These are phyloP conservation scores for Malurus melanocephalus DNA, from an alignment of 2,113 vertebrate genomes.

Conservation along the genomic window DNA sequence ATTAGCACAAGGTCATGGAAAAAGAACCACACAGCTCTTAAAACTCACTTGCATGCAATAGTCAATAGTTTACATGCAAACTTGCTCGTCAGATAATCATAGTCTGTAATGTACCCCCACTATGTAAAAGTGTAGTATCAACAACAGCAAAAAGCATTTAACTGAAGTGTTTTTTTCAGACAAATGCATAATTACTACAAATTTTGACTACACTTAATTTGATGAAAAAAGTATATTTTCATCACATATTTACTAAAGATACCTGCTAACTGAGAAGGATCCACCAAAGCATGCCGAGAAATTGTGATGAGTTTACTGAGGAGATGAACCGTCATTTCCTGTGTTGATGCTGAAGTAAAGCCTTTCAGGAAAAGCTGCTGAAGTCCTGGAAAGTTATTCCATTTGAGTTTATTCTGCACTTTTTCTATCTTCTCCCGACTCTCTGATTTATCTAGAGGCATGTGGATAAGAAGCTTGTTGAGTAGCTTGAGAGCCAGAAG, in stretches of 20 bases:
- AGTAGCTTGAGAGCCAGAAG: conserved; percentile 92
- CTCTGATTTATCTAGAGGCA: conserved; percentile 91
- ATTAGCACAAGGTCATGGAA: neutral
- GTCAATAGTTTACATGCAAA: neutral
- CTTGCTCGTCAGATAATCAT: neutral
- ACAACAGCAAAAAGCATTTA: neutral
- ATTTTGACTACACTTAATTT: neutral
- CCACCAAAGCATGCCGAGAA: conserved; percentile 87
- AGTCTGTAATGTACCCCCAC: neutral
- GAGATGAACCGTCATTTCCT: conserved; percentile 96
- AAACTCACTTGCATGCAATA: neutral
- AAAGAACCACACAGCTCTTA: neutral
- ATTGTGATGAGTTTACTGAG: conserved; percentile 94
- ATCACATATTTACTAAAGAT: neutral
- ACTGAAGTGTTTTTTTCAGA: neutral
- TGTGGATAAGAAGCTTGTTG: conserved; percentile 91
- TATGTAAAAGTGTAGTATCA: rapidly evolving
- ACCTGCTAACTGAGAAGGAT: conserved; percentile 93
- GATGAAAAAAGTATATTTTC: neutral
- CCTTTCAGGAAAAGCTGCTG: conserved; percentile 97
- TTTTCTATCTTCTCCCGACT: conserved; percentile 91
- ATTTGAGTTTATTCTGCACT: conserved; percentile 90
- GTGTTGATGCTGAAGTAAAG: conserved; percentile 94
- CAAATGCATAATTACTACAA: neutral
- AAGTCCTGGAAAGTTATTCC: conserved; percentile 94